These are phyloP conservation scores for Eumaeus atala DNA, from an alignment of 1,140 invertebrate genomes.

Conservation along the genomic window DNA sequence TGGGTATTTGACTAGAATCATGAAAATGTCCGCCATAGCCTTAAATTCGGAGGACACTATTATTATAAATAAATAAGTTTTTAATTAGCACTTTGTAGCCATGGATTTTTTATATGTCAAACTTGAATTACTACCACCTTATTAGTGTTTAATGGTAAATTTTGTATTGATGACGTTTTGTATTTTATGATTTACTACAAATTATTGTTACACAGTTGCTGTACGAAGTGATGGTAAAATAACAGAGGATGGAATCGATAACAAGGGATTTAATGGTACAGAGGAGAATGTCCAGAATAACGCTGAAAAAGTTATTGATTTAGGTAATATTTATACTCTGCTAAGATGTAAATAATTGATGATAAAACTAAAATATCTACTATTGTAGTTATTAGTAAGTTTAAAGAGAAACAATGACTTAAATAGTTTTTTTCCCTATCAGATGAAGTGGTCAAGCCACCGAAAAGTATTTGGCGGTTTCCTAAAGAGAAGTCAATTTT, in stretches of 20 bases:
- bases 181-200: not conserved
- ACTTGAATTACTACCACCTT: too few species aligned
- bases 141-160: too few species aligned
- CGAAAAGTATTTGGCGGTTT: slow-evolving; percentile 47
- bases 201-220: slow-evolving; percentile 23
- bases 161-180: too few species aligned
- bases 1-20: too few species aligned
- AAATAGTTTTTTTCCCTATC: not conserved
- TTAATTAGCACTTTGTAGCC: too few species aligned
- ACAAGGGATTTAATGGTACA: slow-evolving; percentile 34
- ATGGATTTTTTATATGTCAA: too few species aligned
- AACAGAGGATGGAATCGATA: slow-evolving; percentile 40
- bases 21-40: too few species aligned
- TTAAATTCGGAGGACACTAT: too few species aligned
- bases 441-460: slow-evolving; percentile 34
- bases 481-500: slow-evolving; percentile 44
- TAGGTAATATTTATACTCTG: slow-evolving; percentile 28
- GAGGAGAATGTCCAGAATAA: slow-evolving; percentile 14
- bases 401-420: not conserved
- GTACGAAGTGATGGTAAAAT: slow-evolving; percentile 25
- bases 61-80: too few species aligned
- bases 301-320: slow-evolving; percentile 22
- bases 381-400: not conserved
- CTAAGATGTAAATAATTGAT: too few species aligned
- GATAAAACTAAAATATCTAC: too few species aligned